Evolutionary conservation across 2,888 invertebrate species (phyloP).

Genomic region (Meloe dianella): DNA sequence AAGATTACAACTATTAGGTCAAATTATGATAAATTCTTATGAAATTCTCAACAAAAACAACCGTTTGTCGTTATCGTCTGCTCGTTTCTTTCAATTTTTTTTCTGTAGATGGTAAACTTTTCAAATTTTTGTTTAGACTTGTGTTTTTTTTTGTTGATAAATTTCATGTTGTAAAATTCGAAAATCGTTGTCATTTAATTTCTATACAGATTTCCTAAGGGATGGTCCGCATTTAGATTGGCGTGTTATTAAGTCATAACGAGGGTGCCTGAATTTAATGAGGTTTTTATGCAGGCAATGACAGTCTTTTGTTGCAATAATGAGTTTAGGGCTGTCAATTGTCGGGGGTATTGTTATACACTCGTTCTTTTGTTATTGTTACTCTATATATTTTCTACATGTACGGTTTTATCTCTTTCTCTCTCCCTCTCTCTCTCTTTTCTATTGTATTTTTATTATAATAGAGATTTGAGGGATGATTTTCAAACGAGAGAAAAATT

Average conservation of each 20-base stretch:
- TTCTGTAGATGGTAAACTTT: background rate
- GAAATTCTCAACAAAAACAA: background rate
- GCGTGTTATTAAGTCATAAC: conserved; percentile 55
- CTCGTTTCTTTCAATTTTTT: too few relatives aligned
- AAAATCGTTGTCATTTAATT: conserved; percentile 21
- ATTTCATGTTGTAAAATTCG: conserved; percentile 14
- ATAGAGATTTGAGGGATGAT: background rate
- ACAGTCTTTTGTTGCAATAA: conserved; percentile 60
- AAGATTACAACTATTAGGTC: conserved; percentile 4
- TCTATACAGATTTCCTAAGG: conserved; percentile 37
- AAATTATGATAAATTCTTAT: background rate
- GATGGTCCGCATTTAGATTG: conserved; percentile 41
- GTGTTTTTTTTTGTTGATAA: background rate
- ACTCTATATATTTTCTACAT: background rate
- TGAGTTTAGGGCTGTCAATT: conserved; percentile 60
- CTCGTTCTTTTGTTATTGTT: conserved; percentile 28
- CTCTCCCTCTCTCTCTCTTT: background rate
- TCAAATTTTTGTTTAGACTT: background rate
- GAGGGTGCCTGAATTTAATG: conserved; percentile 56
- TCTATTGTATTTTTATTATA: background rate
- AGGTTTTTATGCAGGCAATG: conserved; percentile 61
- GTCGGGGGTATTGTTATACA: conserved; percentile 54
- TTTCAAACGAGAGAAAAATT: conserved; percentile 5
- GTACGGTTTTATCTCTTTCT: background rate
- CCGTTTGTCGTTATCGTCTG: background rate